Evolutionary conservation across 2,797 vertebrate species (phyloP), one percentile per base, ranked within the genome.

Genomic region (Myotis daubentonii): DNA sequence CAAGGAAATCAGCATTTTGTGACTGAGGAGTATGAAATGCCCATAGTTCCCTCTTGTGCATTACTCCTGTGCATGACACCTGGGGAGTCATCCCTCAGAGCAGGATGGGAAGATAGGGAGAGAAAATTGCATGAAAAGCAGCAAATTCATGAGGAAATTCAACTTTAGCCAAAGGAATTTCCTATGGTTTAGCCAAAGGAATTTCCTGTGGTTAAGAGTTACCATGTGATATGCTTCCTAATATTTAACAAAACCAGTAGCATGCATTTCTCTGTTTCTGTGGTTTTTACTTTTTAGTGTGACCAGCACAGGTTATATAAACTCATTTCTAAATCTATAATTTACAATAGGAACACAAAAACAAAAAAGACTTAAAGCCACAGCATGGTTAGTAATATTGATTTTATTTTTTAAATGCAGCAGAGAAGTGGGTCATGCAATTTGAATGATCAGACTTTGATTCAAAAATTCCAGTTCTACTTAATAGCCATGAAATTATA

Each of bases 321-420:
- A 57, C 25, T 91, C 33, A 76, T 92, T 85, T 87, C 7, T 55
- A 92, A 92, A 51, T 92, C 65, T 47, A 22, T 87, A 75, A 65
- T 57, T 91, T 87, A 91, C 55, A 74, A 62, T 90, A 49, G 16
- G 28, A 79, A 3, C 71, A 55, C 36, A 23, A 83, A 49, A 75
- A 25, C 13, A 17, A 16, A 25, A 91, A 87, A 30, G 3, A 74
- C 68, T 92, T 13, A 38, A 70, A 87, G 19, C 0, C 1, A 65
- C 8, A 82, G 5, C 60, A 62, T 25, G 28, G 12, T 36, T 79
- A 75, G 8, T 78, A 15, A 75, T 88, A 44, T 78, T 76, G 47
- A 91, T 44, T 28, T 84, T 92, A 57, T 38, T 62, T 96, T 22
- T 82, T 20, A 90, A 84, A 23, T 78, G 0, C 4, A 55, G 22